These are phyloP conservation scores for Metridium senile DNA, from an alignment of 92 coral and sea anemone species.

Conservation along the genomic window DNA sequence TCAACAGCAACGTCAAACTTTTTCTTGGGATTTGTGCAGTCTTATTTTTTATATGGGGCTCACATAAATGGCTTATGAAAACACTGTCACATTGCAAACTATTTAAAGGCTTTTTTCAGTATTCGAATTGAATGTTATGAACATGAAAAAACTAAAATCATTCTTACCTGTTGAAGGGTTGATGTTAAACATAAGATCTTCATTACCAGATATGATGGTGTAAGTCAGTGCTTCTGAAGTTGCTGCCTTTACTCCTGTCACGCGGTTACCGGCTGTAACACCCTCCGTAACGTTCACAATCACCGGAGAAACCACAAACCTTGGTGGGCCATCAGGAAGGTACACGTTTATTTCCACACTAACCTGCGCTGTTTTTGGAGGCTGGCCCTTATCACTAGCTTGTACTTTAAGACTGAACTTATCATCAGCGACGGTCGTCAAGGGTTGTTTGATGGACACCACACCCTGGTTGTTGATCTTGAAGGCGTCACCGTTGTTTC, in stretches of 20 bases:
- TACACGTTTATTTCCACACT: conserved; percentile 67
- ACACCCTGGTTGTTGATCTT: conserved; percentile 77
- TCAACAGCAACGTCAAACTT: no score
- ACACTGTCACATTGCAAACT: no score
- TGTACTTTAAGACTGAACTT: conserved; percentile 66
- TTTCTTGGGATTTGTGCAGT: no score
- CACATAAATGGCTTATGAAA: no score
- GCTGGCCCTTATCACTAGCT: conserved; percentile 68
- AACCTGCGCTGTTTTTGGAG: conserved; percentile 29
- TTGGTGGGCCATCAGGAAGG: conserved; percentile 90
- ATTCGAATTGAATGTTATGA: no score
- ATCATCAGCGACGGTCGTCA: conserved; percentile 73
- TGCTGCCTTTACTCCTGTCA: conserved; percentile 90
- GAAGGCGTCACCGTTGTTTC: conserved; percentile 78
- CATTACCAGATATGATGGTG: conserved; percentile 59
- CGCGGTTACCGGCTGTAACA: conserved; percentile 64
- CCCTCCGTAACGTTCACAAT: conserved; percentile 73
- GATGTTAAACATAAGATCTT: conserved; percentile 72
- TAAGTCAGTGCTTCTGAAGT: conserved; percentile 91
- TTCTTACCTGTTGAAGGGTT: conserved; percentile 68
- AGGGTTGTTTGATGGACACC: conserved; percentile 68
- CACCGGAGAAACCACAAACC: conserved; percentile 75
- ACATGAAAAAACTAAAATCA: neutral
- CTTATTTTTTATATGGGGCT: no score
- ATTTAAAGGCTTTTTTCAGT: no score